Conservation (phyloP, 2,888 invertebrate species). For the Agonopterix subpropinquella region DNA sequence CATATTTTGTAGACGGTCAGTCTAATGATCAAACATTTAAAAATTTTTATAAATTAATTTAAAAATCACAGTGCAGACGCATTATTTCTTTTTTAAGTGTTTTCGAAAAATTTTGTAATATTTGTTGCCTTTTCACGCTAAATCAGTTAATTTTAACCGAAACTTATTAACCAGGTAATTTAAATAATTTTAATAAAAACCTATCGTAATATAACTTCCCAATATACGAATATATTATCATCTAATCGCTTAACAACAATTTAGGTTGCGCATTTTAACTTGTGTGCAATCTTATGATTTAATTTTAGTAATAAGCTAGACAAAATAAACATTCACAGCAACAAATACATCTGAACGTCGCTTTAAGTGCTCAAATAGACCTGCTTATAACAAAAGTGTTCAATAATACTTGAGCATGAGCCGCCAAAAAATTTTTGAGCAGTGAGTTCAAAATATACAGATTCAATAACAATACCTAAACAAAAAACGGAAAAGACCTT, state of each 20-base stretch:
- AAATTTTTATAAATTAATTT: too few relatives aligned
- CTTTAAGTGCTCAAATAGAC: not conserved
- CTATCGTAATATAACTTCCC: slow-evolving; percentile 17
- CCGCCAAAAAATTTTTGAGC: too few relatives aligned
- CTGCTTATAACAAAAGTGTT: not conserved
- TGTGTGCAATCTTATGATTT: slow-evolving; percentile 15
- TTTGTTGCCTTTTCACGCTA: too few relatives aligned
- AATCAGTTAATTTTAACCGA: too few relatives aligned
- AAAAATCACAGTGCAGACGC: too few relatives aligned
- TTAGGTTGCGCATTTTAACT: slow-evolving; percentile 22
- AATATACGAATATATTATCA: slow-evolving; percentile 20
- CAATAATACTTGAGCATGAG: not conserved
- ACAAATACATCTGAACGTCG: not conserved
- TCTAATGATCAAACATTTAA: too few relatives aligned
- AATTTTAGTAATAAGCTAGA: slow-evolving; percentile 11
- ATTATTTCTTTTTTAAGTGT: too few relatives aligned
- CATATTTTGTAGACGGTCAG: too few relatives aligned
- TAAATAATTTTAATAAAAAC: slow-evolving; percentile 14
- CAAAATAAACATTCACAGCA: not conserved
- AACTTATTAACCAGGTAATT: slow-evolving; percentile 13
- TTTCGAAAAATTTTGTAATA: too few relatives aligned
- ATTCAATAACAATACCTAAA: too few relatives aligned
- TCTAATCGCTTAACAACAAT: slow-evolving; percentile 19
- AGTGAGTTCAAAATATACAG: too few relatives aligned
- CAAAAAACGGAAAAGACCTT: too few relatives aligned